Base-by-base conservation (phyloP, 1,140 invertebrate species). In the Nasonia vitripennis region DNA sequence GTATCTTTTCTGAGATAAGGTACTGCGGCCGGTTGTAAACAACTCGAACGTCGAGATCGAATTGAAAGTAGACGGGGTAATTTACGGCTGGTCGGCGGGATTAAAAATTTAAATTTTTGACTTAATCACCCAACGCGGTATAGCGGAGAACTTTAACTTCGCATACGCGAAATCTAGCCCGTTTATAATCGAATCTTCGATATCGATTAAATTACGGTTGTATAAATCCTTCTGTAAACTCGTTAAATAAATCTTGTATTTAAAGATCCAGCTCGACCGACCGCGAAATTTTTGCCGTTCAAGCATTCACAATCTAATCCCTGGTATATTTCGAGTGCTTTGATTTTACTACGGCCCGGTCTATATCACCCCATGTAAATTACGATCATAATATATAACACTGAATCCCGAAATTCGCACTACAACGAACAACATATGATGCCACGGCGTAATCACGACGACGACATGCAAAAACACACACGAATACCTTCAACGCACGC, bases 311-410 rank as follows among this genome's bases (percentile, higher is more conserved):
- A n/a, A n/a, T n/a, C 20, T n/a, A 62, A 62, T 62, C 20, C n/a
- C 55, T n/a, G 20, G 55, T 62, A 20, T 0, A 20, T n/a, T 27
- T 27, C 17, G 4, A 0, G 31, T 80, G 3, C 80, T 85, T 85
- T 80, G 78, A 85, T 80, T 84, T 85, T 85, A 80, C 83, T 85
- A 85, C 55, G 7, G 4, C 20, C 20, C 20, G 17, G 20, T 78
- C 2, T 9, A 67, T 78, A 20, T 27, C n/a, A 27, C 20, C 5
- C 10, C 68, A 2, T 41, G 17, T 27, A 41, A 67, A 41, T 0
- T 4, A 48, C 41, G 14, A 6, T 51, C 0, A 45, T 62, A 27
- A 27, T 27, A 27, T 27, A 27, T 27, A 27, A 62, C 7, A 62
- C 55, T 20, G 17, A n/a, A n/a, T 62, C 4, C 51, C 17, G n/a